These are phyloP conservation scores for Pseudomyrmex concolor DNA, from an alignment of 1,140 invertebrate genomes.

Conservation along the genomic window DNA sequence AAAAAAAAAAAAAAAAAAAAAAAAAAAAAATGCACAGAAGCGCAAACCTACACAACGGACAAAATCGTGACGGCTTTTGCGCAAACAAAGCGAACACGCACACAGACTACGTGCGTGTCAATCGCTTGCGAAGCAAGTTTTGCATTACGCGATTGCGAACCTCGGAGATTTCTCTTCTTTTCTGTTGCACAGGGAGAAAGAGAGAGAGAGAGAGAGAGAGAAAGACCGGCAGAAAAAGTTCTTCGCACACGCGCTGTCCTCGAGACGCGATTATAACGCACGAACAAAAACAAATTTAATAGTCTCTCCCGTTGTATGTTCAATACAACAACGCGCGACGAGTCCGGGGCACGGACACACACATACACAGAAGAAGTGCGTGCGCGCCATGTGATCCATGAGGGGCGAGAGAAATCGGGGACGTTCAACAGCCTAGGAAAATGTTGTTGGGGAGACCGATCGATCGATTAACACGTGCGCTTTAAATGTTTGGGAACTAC, in stretches of 20 bases:
- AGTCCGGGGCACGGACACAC: background rate
- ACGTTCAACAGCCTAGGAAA: constrained; percentile 40
- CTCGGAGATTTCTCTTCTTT: background rate
- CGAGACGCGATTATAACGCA: constrained; percentile 69
- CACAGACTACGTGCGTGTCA: constrained; percentile 32
- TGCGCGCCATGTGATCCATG: constrained; percentile 31
- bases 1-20: background rate
- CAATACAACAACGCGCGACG: constrained; percentile 55
- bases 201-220: too few relatives aligned
- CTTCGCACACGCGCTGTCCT: constrained; percentile 42
- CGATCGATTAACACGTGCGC: constrained; percentile 53
- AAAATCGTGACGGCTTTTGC: background rate
- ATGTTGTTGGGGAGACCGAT: constrained; percentile 38
- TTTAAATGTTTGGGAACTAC: constrained; percentile 52
- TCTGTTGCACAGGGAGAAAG: background rate
- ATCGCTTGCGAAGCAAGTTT: constrained; percentile 59
- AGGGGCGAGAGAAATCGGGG: constrained; percentile 33
- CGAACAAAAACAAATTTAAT: constrained; percentile 76
- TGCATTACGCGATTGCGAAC: constrained; percentile 26
- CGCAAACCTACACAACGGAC: background rate
- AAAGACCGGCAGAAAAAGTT: constrained; percentile 51
- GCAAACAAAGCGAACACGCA: background rate
- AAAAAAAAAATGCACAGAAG: background rate
- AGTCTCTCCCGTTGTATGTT: constrained; percentile 66
- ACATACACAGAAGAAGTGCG: background rate